Percentiles rank a stretch among this genome's conserved stretches.
phyloP scores from a whole-genome alignment of 1,140 invertebrate species.

The Danaus plexippus region DNA sequence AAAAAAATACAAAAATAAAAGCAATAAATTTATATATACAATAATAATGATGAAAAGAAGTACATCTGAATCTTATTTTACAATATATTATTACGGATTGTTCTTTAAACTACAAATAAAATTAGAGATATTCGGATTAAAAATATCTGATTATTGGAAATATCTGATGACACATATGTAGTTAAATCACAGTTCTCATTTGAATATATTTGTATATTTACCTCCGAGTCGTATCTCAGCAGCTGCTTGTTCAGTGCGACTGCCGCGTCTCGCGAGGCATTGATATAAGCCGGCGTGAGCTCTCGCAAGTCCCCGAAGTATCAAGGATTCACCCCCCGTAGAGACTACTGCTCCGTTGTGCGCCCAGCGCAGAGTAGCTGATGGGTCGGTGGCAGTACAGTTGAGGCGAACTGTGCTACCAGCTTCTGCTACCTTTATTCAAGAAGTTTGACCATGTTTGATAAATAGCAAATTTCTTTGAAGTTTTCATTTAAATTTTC shows the following conservation, averaged over 20 bases:
- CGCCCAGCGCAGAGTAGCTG: conserved; percentile 79
- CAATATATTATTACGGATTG: no score
- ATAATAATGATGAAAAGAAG: no score
- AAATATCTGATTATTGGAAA: no score
- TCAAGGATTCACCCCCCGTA: conserved; percentile 71
- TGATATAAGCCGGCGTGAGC: conserved; percentile 87
- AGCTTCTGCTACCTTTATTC: conserved; percentile 37
- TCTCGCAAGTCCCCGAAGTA: conserved; percentile 76
- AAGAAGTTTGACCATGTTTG: background rate
- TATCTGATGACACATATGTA: no score
- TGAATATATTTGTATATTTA: conserved; percentile 46
- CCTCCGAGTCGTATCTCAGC: conserved; percentile 82
- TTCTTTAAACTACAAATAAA: no score
- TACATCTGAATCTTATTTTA: no score
- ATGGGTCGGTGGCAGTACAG: conserved; percentile 80
- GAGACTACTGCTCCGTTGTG: conserved; percentile 75
- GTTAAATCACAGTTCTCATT: no score
- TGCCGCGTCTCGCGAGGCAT: conserved; percentile 79
- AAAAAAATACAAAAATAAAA: no score
- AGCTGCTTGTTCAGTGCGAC: conserved; percentile 78
- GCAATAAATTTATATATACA: no score
- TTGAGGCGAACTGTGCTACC: conserved; percentile 49
- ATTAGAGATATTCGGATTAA: no score
- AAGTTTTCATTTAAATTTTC: no score
- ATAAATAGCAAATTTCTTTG: no score